phyloP scores from a whole-genome alignment of 2,113 vertebrate species.

The Ochotona curzoniae region DNA sequence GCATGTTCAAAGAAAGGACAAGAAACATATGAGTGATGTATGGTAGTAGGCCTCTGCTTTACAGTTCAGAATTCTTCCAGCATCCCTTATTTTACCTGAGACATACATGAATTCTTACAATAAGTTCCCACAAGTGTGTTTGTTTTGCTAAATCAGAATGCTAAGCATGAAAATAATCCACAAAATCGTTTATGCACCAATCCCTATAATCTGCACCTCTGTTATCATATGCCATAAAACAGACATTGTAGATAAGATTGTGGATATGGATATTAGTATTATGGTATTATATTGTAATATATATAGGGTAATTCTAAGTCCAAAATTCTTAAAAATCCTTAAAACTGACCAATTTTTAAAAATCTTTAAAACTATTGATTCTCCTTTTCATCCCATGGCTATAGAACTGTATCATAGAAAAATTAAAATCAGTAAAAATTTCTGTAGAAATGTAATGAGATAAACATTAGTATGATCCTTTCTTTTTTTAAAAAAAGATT shows the following conservation, averaged over 20 bases:
- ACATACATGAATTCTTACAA: not conserved
- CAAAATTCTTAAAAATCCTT: not conserved
- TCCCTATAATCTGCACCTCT: not conserved
- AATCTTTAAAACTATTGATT: not conserved
- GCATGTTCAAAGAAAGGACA: not conserved
- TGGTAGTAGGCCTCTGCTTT: not conserved
- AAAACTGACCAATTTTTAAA: slow-evolving; percentile 28
- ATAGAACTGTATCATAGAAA: no score
- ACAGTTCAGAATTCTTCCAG: not conserved
- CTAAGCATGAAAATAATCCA: not conserved
- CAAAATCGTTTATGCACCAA: not conserved
- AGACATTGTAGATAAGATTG: not conserved
- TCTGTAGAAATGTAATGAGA: no score
- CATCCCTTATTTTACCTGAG: not conserved
- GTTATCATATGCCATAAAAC: not conserved
- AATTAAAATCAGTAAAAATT: no score
- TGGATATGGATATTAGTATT: not conserved
- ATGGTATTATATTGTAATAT: not conserved
- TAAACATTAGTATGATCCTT: no score
- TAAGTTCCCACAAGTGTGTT: not conserved
- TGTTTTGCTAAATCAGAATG: not conserved
- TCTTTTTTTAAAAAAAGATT: no score
- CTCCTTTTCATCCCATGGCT: no score
- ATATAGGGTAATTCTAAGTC: not conserved
- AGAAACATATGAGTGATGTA: not conserved